These are phyloP conservation scores for Latrodectus hesperus DNA, from an alignment of 2,888 invertebrate species.

Conservation along the genomic window DNA sequence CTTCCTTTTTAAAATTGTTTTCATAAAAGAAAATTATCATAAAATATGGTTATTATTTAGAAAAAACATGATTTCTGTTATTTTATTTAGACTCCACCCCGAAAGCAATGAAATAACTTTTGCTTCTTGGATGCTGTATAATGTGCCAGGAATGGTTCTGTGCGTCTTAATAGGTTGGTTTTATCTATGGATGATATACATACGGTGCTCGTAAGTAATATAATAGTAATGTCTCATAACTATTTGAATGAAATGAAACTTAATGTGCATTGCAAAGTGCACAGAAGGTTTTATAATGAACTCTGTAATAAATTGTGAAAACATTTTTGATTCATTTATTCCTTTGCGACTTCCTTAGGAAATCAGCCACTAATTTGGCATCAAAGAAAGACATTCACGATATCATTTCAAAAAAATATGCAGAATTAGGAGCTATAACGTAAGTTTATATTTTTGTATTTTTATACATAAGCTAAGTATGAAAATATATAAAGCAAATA, in stretches of 20 bases:
- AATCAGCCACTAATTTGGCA: background rate
- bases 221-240: background rate
- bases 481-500: no score
- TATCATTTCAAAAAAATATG: constrained; percentile 55
- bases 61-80: background rate
- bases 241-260: background rate
- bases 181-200: constrained; percentile 80
- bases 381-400: constrained; percentile 30
- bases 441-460: constrained; percentile 27
- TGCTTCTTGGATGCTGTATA: constrained; percentile 90
- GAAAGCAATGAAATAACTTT: constrained; percentile 81
- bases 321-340: background rate
- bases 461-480: no score
- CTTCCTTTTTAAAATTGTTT: no score
- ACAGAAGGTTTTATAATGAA: background rate
- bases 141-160: constrained; percentile 87
- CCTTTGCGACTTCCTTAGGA: background rate
- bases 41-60: background rate
- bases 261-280: background rate
- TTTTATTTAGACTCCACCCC: constrained; percentile 37
- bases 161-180: constrained; percentile 85
- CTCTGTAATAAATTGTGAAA: no score
- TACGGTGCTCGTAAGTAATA: constrained; percentile 54
- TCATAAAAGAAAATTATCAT: no score
- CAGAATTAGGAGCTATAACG: constrained; percentile 49